Percentiles rank a stretch among this genome's conserved stretches.
These are phyloP conservation scores for Danaus melanippus DNA, from an alignment of 1,140 invertebrate species.

Conservation along the genomic window DNA sequence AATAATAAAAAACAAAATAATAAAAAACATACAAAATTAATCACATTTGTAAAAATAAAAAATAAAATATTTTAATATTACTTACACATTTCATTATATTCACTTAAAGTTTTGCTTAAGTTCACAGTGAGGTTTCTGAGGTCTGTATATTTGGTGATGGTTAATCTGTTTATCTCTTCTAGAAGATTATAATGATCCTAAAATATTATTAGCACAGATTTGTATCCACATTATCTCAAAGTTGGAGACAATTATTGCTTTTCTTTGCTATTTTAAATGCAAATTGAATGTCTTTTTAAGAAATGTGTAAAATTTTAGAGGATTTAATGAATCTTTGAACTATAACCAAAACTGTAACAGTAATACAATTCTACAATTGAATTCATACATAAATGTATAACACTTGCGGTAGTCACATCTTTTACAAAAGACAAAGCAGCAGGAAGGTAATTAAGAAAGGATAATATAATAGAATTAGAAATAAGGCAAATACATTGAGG, in stretches of 20 bases:
- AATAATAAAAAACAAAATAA: too few species aligned
- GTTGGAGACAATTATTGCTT: neutral
- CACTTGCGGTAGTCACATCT: too few species aligned
- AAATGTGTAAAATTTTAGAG: too few species aligned
- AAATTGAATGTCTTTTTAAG: neutral
- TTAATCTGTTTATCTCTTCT: slow-evolving; percentile 85
- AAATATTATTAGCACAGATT: slow-evolving; percentile 25
- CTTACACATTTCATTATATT: slow-evolving; percentile 86
- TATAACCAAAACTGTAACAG: too few species aligned
- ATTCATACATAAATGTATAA: too few species aligned
- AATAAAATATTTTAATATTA: slow-evolving; percentile 10
- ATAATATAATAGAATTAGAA: too few species aligned
- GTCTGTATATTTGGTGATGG: slow-evolving; percentile 88
- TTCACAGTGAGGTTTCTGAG: slow-evolving; percentile 84
- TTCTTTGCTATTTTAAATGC: slow-evolving; percentile 3
- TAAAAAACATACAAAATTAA: too few species aligned
- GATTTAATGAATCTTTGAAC: too few species aligned
- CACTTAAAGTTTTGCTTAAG: slow-evolving; percentile 79
- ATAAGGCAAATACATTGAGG: too few species aligned
- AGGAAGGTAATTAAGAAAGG: too few species aligned
- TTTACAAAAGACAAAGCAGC: too few species aligned
- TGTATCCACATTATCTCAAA: slow-evolving; percentile 2
- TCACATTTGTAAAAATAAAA: slow-evolving; percentile 5
- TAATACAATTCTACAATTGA: too few species aligned
- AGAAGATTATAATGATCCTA: slow-evolving; percentile 85